These are phyloP conservation scores for Cololabis saira DNA, from an alignment of 2,113 vertebrate species.

Conservation along the genomic window DNA sequence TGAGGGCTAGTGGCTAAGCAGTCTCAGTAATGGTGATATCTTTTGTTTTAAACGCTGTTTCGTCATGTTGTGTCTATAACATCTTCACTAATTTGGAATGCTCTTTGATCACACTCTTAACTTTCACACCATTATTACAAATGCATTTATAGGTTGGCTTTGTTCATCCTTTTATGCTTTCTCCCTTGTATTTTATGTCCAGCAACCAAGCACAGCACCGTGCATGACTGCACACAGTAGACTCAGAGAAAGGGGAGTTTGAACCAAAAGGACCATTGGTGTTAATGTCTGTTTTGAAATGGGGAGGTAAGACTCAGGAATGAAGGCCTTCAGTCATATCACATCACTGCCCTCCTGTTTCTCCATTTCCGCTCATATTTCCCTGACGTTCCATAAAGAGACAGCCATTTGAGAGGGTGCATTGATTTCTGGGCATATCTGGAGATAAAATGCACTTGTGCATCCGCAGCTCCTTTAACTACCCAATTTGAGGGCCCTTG, in stretches of 20 bases:
- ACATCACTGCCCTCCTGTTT: slow-evolving; percentile 63
- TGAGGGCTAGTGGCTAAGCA: too few species aligned
- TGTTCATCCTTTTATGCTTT: slow-evolving; percentile 45
- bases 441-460: slow-evolving; percentile 78
- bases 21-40: too few species aligned
- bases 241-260: slow-evolving; percentile 62
- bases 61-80: background rate
- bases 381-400: slow-evolving; percentile 80
- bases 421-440: slow-evolving; percentile 83
- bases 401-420: slow-evolving; percentile 75
- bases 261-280: slow-evolving; percentile 67
- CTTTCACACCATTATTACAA: slow-evolving; percentile 13
- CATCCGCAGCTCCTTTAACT: slow-evolving; percentile 75
- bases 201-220: slow-evolving; percentile 60
- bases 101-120: background rate
- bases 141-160: slow-evolving; percentile 16
- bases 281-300: slow-evolving; percentile 68
- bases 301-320: slow-evolving; percentile 63
- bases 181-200: slow-evolving; percentile 63
- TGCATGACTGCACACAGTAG: slow-evolving; percentile 62
- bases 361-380: slow-evolving; percentile 75
- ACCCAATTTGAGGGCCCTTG: slow-evolving; percentile 76
- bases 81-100: background rate
- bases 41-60: too few species aligned
- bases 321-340: slow-evolving; percentile 69